phyloP scores from a whole-genome alignment of 1,140 invertebrate species.

The Orchesella cincta region DNA sequence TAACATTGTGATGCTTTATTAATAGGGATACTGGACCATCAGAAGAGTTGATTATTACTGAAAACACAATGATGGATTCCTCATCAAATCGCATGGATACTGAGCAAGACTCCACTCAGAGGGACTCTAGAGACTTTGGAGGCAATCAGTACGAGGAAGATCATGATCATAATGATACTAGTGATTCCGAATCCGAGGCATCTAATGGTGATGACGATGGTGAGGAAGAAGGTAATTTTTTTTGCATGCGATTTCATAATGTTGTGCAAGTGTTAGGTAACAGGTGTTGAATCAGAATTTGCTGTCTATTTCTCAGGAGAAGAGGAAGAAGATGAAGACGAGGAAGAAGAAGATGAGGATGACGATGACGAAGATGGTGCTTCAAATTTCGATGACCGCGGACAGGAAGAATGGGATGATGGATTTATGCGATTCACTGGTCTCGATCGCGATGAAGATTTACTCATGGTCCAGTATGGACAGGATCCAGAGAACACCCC shows the following conservation, averaged over 20 bases:
- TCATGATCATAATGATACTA: conserved; percentile 54
- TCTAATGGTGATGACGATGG: conserved; percentile 57
- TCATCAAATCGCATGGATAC: conserved; percentile 47
- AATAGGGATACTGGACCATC: conserved; percentile 37
- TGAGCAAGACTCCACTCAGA: conserved; percentile 37
- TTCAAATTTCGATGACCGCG: conserved; percentile 60
- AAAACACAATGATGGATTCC: conserved; percentile 55
- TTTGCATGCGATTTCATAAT: no score
- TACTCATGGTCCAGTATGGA: conserved; percentile 66
- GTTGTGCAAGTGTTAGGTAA: not conserved
- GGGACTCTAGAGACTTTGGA: conserved; percentile 31
- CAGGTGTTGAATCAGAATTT: conserved; percentile 52
- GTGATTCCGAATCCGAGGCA: conserved; percentile 54
- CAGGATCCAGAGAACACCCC: conserved; percentile 52
- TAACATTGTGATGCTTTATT: not conserved
- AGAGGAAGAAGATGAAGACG: conserved; percentile 66
- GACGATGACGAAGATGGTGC: conserved; percentile 60
- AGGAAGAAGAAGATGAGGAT: conserved; percentile 68
- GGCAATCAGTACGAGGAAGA: conserved; percentile 45
- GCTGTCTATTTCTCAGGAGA: conserved; percentile 45
- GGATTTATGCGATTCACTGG: conserved; percentile 60
- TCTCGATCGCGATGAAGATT: conserved; percentile 63
- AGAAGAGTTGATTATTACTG: conserved; percentile 54
- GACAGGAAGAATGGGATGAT: conserved; percentile 53
- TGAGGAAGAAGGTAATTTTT: conserved; percentile 57